phyloP scores from a whole-genome alignment of 2,113 vertebrate species.

The Galemys pyrenaicus region DNA sequence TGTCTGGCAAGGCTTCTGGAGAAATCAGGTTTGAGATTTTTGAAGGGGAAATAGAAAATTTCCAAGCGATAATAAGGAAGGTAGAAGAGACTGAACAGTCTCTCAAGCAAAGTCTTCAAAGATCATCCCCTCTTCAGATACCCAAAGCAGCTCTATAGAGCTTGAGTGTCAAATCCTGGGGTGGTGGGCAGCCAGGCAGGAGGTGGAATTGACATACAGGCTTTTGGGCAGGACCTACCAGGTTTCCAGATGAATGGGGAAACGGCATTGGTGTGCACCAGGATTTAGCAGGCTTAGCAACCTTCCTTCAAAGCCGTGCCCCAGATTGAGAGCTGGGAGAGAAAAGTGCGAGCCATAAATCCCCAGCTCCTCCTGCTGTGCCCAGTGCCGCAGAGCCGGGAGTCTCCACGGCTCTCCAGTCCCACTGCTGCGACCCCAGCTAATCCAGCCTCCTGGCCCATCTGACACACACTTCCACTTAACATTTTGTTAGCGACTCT shows the following conservation, averaged over 20 bases:
- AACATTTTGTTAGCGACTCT: slow-evolving; percentile 90
- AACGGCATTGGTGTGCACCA: background rate
- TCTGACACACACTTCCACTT: slow-evolving; percentile 98
- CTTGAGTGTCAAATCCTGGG: background rate
- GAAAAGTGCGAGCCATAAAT: slow-evolving; percentile 78
- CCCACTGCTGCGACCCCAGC: slow-evolving; percentile 82
- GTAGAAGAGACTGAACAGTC: background rate
- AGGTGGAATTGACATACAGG: background rate
- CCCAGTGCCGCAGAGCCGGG: slow-evolving; percentile 75
- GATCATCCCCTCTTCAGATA: background rate
- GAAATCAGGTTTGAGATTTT: background rate
- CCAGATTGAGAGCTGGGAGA: slow-evolving; percentile 78
- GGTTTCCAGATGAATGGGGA: slow-evolving; percentile 38
- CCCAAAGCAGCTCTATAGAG: background rate
- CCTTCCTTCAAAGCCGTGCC: slow-evolving; percentile 75
- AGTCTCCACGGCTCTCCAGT: slow-evolving; percentile 83
- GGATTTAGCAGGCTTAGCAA: slow-evolving; percentile 57
- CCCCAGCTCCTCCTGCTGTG: slow-evolving; percentile 85
- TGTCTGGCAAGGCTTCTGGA: background rate
- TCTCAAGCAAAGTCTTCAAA: slow-evolving; percentile 15
- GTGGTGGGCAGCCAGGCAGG: background rate
- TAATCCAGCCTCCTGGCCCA: slow-evolving; percentile 92
- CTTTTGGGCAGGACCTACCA: slow-evolving; percentile 24
- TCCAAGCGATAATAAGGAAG: background rate
- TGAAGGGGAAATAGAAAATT: background rate